A percentile compares a stretch with the other conserved stretches of the same genome.
phyloP scores from a whole-genome alignment of 2,888 invertebrate genomes.

The Hipparchia sbordonii region DNA sequence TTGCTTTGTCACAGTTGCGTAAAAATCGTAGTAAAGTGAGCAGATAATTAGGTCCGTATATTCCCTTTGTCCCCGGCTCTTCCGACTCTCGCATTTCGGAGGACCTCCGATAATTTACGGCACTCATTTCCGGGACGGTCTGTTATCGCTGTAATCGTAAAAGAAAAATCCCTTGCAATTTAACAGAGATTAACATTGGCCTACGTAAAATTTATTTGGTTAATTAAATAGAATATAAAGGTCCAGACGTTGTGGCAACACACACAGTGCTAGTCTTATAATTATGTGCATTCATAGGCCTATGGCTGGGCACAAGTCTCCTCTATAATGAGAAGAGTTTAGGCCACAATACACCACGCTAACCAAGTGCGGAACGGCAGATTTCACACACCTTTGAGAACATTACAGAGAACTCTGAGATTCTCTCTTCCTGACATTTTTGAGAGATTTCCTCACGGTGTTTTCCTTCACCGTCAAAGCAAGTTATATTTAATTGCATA shows the following conservation, averaged over 20 bases:
- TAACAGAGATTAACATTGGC: constrained; percentile 32
- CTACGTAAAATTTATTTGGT: constrained; percentile 20
- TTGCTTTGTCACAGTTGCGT: not conserved
- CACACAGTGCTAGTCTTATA: too few species aligned
- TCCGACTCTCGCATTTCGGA: not conserved
- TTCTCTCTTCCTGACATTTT: too few species aligned
- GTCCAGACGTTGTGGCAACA: not conserved
- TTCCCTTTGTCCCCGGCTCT: constrained; percentile 6
- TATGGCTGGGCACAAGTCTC: too few species aligned
- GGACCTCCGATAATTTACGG: constrained; percentile 50
- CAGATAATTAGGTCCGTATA: constrained; percentile 8
- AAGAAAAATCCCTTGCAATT: constrained; percentile 28
- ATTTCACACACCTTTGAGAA: too few species aligned
- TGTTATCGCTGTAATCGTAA: constrained; percentile 39
- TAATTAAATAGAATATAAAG: not conserved
- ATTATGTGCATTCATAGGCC: too few species aligned
- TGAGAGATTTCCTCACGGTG: too few species aligned
- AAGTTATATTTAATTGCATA: too few species aligned
- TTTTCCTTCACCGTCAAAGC: too few species aligned
- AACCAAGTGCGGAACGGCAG: too few species aligned
- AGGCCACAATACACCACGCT: too few species aligned
- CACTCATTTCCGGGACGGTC: constrained; percentile 46
- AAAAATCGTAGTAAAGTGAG: not conserved
- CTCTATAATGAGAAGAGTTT: too few species aligned
- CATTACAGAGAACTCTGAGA: too few species aligned